These are phyloP conservation scores for Sebastes glaucus DNA, from an alignment of 2,797 vertebrate species.

Conservation along the genomic window DNA sequence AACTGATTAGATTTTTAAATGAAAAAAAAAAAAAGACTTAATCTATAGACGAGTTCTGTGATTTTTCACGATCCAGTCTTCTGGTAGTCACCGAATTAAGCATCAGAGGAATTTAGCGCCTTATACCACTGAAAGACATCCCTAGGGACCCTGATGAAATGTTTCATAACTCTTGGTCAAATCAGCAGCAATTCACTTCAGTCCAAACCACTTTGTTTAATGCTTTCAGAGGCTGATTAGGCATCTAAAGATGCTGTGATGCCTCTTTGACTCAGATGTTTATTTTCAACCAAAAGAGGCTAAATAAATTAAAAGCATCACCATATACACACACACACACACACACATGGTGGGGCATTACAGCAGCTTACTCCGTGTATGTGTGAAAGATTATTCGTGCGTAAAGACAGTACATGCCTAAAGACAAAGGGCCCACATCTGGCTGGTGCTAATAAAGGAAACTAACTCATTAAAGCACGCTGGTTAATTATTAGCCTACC, in stretches of 20 bases:
- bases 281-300: conserved; percentile 1
- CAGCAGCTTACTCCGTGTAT: background rate
- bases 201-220: background rate
- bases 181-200: conserved; percentile 25
- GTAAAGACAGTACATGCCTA: conserved; percentile 17
- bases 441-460: conserved; percentile 53
- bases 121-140: conserved; percentile 3
- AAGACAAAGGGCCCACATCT: conserved; percentile 61
- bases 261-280: background rate
- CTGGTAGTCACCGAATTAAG: background rate
- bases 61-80: background rate
- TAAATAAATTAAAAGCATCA: conserved; percentile 10
- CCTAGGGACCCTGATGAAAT: conserved; percentile 4
- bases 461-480: conserved; percentile 48
- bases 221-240: background rate
- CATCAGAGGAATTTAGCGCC: background rate
- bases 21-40: background rate
- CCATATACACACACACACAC: too few relatives aligned
- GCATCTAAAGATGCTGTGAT: background rate
- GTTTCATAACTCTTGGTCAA: conserved; percentile 16
- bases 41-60: background rate
- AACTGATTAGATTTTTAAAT: background rate
- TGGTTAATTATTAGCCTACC: conserved; percentile 60
- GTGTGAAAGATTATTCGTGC: conserved; percentile 7
- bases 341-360: background rate